A percentile compares a stretch with the other conserved stretches of the same genome.
Evolutionary conservation across 1,140 invertebrate genomes (phyloP).

Genomic region (Aphelenchoides besseyi): DNA sequence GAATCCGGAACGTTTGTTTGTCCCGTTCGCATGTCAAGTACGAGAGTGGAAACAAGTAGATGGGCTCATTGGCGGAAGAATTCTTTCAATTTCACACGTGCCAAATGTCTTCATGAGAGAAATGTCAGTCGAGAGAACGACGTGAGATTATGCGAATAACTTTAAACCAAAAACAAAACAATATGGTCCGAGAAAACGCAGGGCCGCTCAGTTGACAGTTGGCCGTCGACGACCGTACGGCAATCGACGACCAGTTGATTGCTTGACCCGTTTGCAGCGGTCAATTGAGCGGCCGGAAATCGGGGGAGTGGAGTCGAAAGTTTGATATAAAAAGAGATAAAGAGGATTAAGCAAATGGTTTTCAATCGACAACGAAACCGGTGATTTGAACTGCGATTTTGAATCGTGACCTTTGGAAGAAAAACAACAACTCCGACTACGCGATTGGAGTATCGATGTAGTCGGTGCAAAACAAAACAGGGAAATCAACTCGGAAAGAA

Average conservation of each 20-base stretch:
- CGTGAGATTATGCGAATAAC: background rate
- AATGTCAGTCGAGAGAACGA: background rate
- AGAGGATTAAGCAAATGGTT: background rate
- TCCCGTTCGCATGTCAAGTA: too few species aligned
- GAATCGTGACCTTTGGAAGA: background rate
- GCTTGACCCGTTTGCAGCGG: background rate
- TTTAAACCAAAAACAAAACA: background rate
- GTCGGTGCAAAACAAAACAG: background rate
- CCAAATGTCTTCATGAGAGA: too few species aligned
- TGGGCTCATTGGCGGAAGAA: background rate
- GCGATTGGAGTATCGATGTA: too few species aligned
- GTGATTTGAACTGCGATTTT: background rate
- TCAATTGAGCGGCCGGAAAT: background rate
- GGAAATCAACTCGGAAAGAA: background rate
- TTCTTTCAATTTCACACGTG: too few species aligned
- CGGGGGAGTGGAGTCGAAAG: background rate
- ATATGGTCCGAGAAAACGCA: background rate
- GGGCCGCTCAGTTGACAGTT: background rate
- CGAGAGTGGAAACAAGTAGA: background rate
- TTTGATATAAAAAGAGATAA: background rate
- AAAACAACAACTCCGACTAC: slow-evolving; percentile 2
- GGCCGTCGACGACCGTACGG: background rate
- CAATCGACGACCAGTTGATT: background rate
- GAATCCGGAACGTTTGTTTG: too few species aligned
- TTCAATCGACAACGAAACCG: background rate